Conservation (phyloP, 2,113 vertebrate genomes). For the Phainopepla nitens region DNA sequence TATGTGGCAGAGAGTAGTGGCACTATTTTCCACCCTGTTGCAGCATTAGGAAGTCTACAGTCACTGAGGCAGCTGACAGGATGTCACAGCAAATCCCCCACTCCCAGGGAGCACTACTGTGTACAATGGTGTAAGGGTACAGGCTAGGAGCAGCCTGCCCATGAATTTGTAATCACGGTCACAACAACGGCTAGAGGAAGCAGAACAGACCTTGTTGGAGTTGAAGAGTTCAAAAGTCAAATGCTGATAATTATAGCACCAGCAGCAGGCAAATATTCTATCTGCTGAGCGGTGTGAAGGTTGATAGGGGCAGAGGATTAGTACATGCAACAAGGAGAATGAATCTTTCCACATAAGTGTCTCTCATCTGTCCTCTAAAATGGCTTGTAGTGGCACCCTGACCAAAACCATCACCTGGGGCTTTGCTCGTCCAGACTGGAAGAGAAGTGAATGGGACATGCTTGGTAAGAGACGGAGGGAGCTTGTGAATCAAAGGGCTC, state of each 20-base stretch:
- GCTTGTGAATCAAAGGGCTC: not conserved
- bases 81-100: not conserved
- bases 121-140: not conserved
- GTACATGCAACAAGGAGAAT: not conserved
- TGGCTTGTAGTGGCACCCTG: not conserved
- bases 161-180: not conserved
- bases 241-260: not conserved
- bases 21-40: not conserved
- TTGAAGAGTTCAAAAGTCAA: slow-evolving; percentile 8
- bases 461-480: not conserved
- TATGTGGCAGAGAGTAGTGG: not conserved
- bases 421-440: not conserved
- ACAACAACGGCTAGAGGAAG: not conserved
- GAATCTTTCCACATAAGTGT: not conserved
- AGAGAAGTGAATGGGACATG: not conserved
- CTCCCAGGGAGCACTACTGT: not conserved
- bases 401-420: not conserved
- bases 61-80: not conserved
- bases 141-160: not conserved
- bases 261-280: not conserved
- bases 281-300: not conserved
- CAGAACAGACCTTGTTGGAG: slow-evolving; percentile 2
- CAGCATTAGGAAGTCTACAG: not conserved
- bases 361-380: not conserved
- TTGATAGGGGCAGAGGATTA: not conserved